Evolutionary conservation across 2,113 vertebrate genomes (phyloP).

Genomic region (Nymphicus hollandicus): DNA sequence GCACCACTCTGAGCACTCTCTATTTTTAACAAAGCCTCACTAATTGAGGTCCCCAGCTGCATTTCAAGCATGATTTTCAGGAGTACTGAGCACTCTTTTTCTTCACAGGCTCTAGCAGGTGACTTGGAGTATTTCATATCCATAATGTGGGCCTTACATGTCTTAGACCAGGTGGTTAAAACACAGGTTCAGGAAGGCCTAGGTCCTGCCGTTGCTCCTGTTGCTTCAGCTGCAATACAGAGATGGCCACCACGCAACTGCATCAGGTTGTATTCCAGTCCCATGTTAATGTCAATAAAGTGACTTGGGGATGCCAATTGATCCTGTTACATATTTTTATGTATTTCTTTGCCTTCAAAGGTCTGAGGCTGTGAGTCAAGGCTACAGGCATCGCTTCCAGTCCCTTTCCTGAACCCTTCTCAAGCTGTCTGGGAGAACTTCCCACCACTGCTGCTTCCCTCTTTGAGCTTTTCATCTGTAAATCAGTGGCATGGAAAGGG

Average conservation of each 20-base stretch:
- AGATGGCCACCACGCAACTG: neutral
- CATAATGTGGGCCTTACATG: neutral
- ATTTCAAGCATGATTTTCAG: neutral
- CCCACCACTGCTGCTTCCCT: neutral
- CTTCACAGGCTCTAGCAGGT: neutral
- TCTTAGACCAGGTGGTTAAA: neutral
- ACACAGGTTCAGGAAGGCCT: neutral
- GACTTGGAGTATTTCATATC: neutral
- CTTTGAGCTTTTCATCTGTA: neutral
- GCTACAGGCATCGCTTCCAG: neutral
- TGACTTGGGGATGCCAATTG: neutral
- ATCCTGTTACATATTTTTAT: neutral
- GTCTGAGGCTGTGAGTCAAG: neutral
- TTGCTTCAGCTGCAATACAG: neutral
- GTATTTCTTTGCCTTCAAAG: neutral
- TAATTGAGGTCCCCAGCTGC: neutral
- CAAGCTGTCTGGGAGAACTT: neutral
- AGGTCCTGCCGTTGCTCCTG: fast-evolving
- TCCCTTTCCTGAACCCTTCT: neutral
- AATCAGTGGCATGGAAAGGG: neutral
- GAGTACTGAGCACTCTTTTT: neutral
- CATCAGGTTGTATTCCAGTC: neutral
- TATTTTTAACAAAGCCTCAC: neutral
- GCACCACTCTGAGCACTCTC: neutral
- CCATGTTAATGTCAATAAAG: neutral